phyloP scores from a whole-genome alignment of 23 tunicate species.

The Corella eumyota region DNA sequence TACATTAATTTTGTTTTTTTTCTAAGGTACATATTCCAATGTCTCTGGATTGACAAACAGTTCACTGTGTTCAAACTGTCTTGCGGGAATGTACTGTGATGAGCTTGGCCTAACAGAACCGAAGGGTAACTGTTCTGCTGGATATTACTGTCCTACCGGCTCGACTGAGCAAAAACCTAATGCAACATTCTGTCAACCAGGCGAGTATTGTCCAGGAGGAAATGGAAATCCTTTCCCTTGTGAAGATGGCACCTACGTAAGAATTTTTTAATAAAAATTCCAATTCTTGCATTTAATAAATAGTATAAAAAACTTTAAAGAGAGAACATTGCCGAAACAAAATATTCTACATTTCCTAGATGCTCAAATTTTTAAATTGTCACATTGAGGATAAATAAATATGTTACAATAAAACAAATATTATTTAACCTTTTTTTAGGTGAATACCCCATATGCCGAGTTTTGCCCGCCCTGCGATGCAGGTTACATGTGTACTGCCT shows the following conservation, averaged over 20 bases:
- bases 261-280: conserved; percentile 4
- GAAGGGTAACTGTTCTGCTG: conserved; percentile 59
- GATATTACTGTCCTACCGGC: conserved; percentile 83
- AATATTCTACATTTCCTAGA: too few relatives aligned
- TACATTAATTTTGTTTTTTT: too few relatives aligned
- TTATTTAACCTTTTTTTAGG: too few relatives aligned
- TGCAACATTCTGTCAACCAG: conserved; percentile 48
- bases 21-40: conserved; percentile 80
- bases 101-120: conserved; percentile 43
- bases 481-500: conserved; percentile 53
- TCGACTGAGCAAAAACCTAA: conserved; percentile 41
- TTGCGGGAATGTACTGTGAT: conserved; percentile 86
- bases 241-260: conserved; percentile 74
- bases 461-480: conserved; percentile 74
- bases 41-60: conserved; percentile 13
- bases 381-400: too few relatives aligned
- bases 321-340: too few relatives aligned
- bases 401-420: too few relatives aligned
- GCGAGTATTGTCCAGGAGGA: conserved; percentile 71
- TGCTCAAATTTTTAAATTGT: too few relatives aligned
- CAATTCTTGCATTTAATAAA: too few relatives aligned
- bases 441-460: not conserved
- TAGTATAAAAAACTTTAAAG: too few relatives aligned
- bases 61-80: conserved; percentile 36
- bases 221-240: conserved; percentile 49